These are phyloP conservation scores for Phymorhynchus buccinoides DNA, from an alignment of 1,140 invertebrate genomes.

Conservation along the genomic window DNA sequence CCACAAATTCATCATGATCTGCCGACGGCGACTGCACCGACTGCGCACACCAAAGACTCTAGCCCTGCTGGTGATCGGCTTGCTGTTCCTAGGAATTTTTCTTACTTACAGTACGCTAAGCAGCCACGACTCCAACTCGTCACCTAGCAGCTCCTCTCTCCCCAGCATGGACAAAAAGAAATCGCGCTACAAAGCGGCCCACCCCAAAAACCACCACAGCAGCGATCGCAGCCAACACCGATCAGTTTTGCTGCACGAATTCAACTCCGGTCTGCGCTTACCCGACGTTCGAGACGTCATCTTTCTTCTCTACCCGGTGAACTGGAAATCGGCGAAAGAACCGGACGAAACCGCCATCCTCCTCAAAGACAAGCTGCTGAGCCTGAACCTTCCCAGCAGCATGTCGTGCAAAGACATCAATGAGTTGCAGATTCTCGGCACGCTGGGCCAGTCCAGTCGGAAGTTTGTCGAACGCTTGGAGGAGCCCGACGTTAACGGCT, in stretches of 20 bases:
- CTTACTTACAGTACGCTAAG: constrained; percentile 13
- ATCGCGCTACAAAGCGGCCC: constrained; percentile 7
- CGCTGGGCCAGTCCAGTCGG: constrained; percentile 43
- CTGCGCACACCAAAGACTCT: background rate
- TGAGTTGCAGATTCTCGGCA: constrained; percentile 40
- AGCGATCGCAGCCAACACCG: background rate
- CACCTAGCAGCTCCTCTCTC: background rate
- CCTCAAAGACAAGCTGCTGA: constrained; percentile 46
- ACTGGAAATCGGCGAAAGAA: constrained; percentile 51
- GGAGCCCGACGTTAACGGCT: constrained; percentile 31
- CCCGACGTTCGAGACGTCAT: constrained; percentile 32
- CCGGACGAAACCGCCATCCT: constrained; percentile 55
- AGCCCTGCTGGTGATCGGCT: constrained; percentile 3
- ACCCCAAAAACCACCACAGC: background rate
- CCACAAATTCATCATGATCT: background rate
- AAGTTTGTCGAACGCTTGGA: constrained; percentile 51
- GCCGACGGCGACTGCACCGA: constrained; percentile 28
- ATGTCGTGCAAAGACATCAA: constrained; percentile 60
- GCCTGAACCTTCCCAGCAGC: constrained; percentile 48
- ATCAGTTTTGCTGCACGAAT: background rate
- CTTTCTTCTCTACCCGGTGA: constrained; percentile 47
- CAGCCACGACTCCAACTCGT: background rate
- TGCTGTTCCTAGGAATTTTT: constrained; percentile 15
- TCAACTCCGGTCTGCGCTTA: background rate
- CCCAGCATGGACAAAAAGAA: constrained; percentile 11